A percentile compares a stretch with the other conserved stretches of the same genome.
Evolutionary conservation across 2,797 vertebrate genomes (phyloP).

Genomic region (Clarias laeviceps): DNA sequence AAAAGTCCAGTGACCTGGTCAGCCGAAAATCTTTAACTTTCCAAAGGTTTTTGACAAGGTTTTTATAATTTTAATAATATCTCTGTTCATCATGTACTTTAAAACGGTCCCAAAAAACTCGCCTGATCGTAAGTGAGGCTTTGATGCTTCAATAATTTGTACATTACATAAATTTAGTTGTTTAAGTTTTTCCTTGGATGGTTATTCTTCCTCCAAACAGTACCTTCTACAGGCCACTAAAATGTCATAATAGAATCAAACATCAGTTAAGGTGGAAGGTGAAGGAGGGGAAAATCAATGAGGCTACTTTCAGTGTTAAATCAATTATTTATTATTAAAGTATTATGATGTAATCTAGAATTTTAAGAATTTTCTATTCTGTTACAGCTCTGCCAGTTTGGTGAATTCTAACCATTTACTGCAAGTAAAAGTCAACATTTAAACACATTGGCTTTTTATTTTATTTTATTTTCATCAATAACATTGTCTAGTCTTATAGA

Average conservation of each 20-base stretch:
- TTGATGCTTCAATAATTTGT: too few relatives aligned
- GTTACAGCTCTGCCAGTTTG: neutral
- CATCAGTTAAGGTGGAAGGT: neutral
- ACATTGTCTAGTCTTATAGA: neutral
- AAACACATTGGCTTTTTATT: too few relatives aligned
- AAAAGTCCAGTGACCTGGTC: too few relatives aligned
- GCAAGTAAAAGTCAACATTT: neutral
- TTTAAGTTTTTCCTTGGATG: too few relatives aligned
- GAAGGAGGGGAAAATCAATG: neutral
- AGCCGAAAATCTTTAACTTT: too few relatives aligned
- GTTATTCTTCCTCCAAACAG: neutral
- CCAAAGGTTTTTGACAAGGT: too few relatives aligned
- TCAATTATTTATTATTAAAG: neutral
- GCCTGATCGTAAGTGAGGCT: too few relatives aligned
- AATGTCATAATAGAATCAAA: neutral
- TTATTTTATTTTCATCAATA: too few relatives aligned
- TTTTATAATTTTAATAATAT: too few relatives aligned
- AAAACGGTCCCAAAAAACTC: too few relatives aligned
- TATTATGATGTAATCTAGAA: neutral
- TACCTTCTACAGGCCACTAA: neutral
- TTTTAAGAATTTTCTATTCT: neutral
- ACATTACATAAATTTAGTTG: too few relatives aligned
- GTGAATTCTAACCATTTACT: neutral
- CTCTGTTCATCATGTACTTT: too few relatives aligned
- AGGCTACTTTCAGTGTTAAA: neutral